phyloP scores from a whole-genome alignment of 2,888 invertebrate genomes.

The Drosophila nigritarsus region DNA sequence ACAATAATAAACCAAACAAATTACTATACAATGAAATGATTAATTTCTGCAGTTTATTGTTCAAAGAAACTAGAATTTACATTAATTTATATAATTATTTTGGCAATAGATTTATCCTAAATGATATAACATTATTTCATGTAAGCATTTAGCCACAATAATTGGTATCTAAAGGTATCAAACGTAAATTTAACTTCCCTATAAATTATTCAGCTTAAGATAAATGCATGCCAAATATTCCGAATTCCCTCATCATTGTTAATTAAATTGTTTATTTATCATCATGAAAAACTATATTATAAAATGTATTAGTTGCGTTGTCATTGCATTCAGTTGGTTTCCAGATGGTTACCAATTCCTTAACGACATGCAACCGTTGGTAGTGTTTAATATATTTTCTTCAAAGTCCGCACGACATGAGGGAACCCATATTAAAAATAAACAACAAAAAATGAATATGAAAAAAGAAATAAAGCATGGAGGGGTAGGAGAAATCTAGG shows the following conservation, averaged over 20 bases:
- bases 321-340: slow-evolving; percentile 18
- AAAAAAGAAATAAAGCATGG: background rate
- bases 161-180: background rate
- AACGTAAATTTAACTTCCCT: background rate
- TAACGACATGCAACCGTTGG: slow-evolving; percentile 27
- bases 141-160: background rate
- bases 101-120: background rate
- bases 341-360: slow-evolving; percentile 27
- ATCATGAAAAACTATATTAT: background rate
- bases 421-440: slow-evolving; percentile 58
- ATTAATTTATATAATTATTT: background rate
- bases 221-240: background rate
- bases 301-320: slow-evolving; percentile 10
- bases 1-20: background rate
- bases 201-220: background rate
- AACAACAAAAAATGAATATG: slow-evolving; percentile 40
- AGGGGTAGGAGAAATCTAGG: slow-evolving; percentile 47
- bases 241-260: background rate
- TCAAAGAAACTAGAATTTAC: background rate
- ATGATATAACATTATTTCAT: background rate
- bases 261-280: slow-evolving; percentile 4
- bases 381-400: slow-evolving; percentile 5
- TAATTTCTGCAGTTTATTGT: background rate
- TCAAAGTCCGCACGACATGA: slow-evolving; percentile 58
- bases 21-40: background rate